These are phyloP conservation scores for Amphiprion percula DNA, from an alignment of 2,113 vertebrate species.

Conservation along the genomic window DNA sequence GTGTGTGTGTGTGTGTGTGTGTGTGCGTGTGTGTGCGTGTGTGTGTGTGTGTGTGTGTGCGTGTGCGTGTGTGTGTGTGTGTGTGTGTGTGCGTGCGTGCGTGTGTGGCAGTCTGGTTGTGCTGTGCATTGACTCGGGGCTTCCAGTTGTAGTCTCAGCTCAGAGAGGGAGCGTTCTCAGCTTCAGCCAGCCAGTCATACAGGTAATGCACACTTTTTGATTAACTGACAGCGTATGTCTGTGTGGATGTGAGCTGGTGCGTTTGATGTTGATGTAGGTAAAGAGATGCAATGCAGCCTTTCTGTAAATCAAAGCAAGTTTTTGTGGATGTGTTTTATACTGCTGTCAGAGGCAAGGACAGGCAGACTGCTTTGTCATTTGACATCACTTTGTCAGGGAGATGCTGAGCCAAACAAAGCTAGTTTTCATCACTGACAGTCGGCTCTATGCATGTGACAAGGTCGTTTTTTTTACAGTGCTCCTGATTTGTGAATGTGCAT, in stretches of 20 bases:
- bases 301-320: not conserved
- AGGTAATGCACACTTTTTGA: conserved; percentile 63
- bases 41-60: conserved; percentile 27
- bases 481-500: conserved; percentile 31
- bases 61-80: conserved; percentile 7
- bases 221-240: conserved; percentile 10
- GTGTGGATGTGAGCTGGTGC: not conserved
- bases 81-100: conserved; percentile 11
- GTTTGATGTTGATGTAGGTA: not conserved
- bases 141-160: conserved; percentile 62
- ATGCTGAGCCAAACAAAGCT: conserved; percentile 46
- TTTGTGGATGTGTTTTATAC: conserved; percentile 27
- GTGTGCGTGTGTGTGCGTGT: conserved; percentile 25
- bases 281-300: not conserved
- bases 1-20: conserved; percentile 9
- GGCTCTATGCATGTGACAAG: conserved; percentile 41
- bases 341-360: conserved; percentile 31
- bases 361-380: conserved; percentile 36
- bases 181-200: conserved; percentile 32
- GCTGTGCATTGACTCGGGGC: conserved; percentile 51
- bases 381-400: conserved; percentile 51
- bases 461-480: conserved; percentile 1
- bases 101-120: conserved; percentile 34
- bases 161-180: conserved; percentile 48
- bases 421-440: conserved; percentile 34